A percentile compares a stretch with the other conserved stretches of the same genome.
phyloP scores from a whole-genome alignment of 2,888 invertebrate species.

The Pachydiplax longipennis region DNA sequence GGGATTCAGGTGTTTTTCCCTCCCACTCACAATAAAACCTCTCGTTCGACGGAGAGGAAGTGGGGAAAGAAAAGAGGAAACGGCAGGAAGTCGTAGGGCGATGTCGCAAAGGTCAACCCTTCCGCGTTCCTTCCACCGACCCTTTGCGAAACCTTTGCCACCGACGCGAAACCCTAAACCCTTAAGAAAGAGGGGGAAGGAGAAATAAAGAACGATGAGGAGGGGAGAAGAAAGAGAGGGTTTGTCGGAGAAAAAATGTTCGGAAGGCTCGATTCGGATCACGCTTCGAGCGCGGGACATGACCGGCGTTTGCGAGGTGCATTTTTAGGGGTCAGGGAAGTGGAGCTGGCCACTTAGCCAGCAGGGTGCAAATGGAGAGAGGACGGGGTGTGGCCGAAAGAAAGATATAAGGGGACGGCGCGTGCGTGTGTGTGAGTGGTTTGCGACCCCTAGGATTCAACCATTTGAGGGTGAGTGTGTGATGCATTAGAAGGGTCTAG shows the following conservation, averaged over 20 bases:
- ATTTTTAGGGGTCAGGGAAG: slow-evolving; percentile 35
- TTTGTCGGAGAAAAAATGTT: slow-evolving; percentile 21
- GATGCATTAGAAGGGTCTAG: background rate
- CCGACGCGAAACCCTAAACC: background rate
- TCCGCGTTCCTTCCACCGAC: background rate
- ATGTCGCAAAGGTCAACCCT: background rate
- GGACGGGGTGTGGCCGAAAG: background rate
- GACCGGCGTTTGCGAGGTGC: slow-evolving; percentile 34
- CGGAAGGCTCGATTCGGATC: slow-evolving; percentile 4
- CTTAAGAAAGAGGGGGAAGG: background rate
- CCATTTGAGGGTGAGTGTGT: background rate
- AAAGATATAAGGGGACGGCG: background rate
- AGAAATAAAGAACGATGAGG: background rate
- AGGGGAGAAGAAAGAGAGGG: background rate
- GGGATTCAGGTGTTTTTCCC: background rate
- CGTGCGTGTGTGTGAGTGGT: background rate
- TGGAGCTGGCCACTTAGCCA: slow-evolving; percentile 15
- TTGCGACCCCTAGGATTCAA: background rate
- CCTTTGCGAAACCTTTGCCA: slow-evolving; percentile 1
- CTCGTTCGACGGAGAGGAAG: background rate
- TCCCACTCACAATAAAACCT: background rate
- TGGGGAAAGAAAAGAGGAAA: background rate
- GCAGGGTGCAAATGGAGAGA: background rate
- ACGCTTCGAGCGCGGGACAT: slow-evolving; percentile 19
- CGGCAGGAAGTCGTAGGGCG: background rate